Percentiles rank a stretch among this genome's conserved stretches.
Conservation (phyloP, 2,888 invertebrate species). For the Drosophila seclusa region DNA sequence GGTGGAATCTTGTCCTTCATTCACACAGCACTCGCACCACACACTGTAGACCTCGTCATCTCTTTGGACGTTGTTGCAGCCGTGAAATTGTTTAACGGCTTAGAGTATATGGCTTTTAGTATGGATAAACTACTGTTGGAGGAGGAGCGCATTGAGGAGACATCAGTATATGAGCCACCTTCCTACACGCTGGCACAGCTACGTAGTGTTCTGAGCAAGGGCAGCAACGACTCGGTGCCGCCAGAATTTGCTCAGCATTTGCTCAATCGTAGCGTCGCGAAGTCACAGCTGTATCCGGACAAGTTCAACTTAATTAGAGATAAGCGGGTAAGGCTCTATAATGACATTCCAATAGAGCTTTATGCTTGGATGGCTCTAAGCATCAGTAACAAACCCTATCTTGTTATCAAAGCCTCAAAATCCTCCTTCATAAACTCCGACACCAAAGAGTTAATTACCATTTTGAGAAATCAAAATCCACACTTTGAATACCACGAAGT, state of each 20-base stretch:
- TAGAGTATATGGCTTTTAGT: slow-evolving; percentile 58
- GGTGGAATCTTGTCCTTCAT: slow-evolving; percentile 87
- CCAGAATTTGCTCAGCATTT: no score
- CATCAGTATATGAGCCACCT: slow-evolving; percentile 86
- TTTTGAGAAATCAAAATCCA: slow-evolving; percentile 86
- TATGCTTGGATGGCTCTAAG: slow-evolving; percentile 86
- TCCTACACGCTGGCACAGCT: slow-evolving; percentile 87
- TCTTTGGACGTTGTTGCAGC: slow-evolving; percentile 66
- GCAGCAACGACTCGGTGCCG: slow-evolving; percentile 86
- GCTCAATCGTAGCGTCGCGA: slow-evolving; percentile 78
- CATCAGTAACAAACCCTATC: slow-evolving; percentile 86
- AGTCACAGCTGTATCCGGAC: slow-evolving; percentile 86
- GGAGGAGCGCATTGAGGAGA: slow-evolving; percentile 75
- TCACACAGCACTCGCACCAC: slow-evolving; percentile 86
- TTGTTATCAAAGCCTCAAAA: slow-evolving; percentile 87
- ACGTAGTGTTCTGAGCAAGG: slow-evolving; percentile 86
- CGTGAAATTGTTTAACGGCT: slow-evolving; percentile 16
- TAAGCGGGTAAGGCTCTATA: slow-evolving; percentile 34
- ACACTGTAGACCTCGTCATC: slow-evolving; percentile 76
- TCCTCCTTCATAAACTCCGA: slow-evolving; percentile 86
- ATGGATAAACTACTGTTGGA: slow-evolving; percentile 81
- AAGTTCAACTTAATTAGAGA: slow-evolving; percentile 85
- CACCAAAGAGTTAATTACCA: slow-evolving; percentile 86
- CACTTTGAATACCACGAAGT: slow-evolving; percentile 87
- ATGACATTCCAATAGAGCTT: slow-evolving; percentile 3